Evolutionary conservation across 2,888 invertebrate genomes (phyloP), one percentile per base, ranked within the genome.

Genomic region (Polymixis flavicincta): DNA sequence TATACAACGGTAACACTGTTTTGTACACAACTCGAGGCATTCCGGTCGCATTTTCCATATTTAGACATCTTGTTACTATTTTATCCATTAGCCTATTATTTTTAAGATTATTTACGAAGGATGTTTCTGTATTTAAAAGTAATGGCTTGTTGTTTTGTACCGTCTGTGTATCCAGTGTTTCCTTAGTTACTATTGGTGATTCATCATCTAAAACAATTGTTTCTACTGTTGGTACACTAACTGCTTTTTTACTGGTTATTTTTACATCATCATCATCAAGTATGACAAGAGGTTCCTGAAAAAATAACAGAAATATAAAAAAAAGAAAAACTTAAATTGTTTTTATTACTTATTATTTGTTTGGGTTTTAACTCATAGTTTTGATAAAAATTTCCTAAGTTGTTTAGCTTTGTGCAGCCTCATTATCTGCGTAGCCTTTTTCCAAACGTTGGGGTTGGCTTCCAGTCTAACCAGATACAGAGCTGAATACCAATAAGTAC

Each of bases 11-110:
- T 55, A 93, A 64, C 0, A 96, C 50, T 32, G 90, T 90, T 80
- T 85, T 91, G 19, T 93, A 87, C 13, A 95, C 80, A 0, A 94
- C 88, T 71, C 90, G 87, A 0, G 73, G 28, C 93, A 95, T 94
- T 28, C 90, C 93, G 3, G 78, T 66, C 0, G 91, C 86, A 52
- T 90, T 86, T 74, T 92, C 91, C 73, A 92, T 78, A 7, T 82
- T 76, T 2, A 92, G 60, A 74, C 93, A 94, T 76, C 83, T 88
- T 37, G 91, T 85, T 42, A 94, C 85, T 22, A 95, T 88, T 69
- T 93, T 85, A 69, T 86, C 82, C 37, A 94, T 85, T 7, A 89
- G 66, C 17, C 81, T 83, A 70, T 92, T 91, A 67, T 91, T 90
- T 78, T 80, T 80, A 5, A 86, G 74, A 66, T 74, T 60, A 2